A percentile compares a stretch with the other conserved stretches of the same genome.
phyloP scores from a whole-genome alignment of 2,113 vertebrate species.

The Bostrychus sinensis region DNA sequence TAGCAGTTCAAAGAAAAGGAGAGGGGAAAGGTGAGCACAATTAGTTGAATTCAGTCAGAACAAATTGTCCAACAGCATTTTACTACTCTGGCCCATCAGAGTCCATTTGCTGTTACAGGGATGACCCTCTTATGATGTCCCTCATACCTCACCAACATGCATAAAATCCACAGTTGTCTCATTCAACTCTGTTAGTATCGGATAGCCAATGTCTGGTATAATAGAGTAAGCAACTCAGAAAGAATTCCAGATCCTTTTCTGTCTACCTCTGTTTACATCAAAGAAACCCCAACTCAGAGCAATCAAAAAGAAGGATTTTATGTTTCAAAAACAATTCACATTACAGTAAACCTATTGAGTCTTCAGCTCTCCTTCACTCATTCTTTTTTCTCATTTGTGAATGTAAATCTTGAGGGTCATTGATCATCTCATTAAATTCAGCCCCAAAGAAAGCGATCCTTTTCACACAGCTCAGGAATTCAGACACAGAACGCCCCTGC shows the following conservation, averaged over 20 bases:
- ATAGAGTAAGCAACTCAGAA: slow-evolving; percentile 64
- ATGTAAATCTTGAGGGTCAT: slow-evolving; percentile 79
- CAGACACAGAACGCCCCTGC: slow-evolving; percentile 60
- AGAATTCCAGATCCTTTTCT: slow-evolving; percentile 69
- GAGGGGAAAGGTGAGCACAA: slow-evolving; percentile 76
- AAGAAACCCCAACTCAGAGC: slow-evolving; percentile 63
- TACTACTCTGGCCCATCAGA: slow-evolving; percentile 52
- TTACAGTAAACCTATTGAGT: slow-evolving; percentile 74
- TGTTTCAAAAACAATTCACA: slow-evolving; percentile 76
- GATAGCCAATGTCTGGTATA: slow-evolving; percentile 57
- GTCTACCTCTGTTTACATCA: slow-evolving; percentile 66
- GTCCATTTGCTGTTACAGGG: slow-evolving; percentile 55
- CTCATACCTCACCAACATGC: slow-evolving; percentile 32
- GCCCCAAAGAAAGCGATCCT: slow-evolving; percentile 68
- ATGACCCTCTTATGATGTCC: slow-evolving; percentile 60
- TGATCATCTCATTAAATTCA: slow-evolving; percentile 80
- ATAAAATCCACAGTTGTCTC: slow-evolving; percentile 39
- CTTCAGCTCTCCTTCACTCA: slow-evolving; percentile 57
- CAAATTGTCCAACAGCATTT: slow-evolving; percentile 74
- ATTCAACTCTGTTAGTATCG: slow-evolving; percentile 46
- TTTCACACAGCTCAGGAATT: slow-evolving; percentile 80
- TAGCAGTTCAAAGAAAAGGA: slow-evolving; percentile 77
- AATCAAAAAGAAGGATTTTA: slow-evolving; percentile 74
- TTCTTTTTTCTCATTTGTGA: slow-evolving; percentile 67
- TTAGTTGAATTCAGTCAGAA: slow-evolving; percentile 78